phyloP scores from a whole-genome alignment of 64 coral and sea anemone genomes.

The Montipora cactus region DNA sequence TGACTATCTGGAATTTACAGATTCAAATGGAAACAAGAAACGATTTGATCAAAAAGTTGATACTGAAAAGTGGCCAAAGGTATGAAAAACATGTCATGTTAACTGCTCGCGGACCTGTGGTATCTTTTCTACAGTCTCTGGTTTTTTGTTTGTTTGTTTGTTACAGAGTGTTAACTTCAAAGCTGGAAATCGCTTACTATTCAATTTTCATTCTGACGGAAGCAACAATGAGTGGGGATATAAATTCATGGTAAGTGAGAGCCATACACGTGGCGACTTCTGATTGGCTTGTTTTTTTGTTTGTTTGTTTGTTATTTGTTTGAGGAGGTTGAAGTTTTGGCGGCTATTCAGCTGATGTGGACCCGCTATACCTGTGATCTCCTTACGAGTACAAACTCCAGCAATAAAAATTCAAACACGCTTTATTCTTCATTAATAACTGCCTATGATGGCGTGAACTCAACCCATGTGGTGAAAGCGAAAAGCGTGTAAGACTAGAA shows the following conservation, averaged over 20 bases:
- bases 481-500: no score
- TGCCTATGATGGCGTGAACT: no score
- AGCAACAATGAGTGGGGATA: slow-evolving; percentile 99
- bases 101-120: neutral
- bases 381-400: no score
- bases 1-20: slow-evolving; percentile 98
- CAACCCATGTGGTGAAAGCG: no score
- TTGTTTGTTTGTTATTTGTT: no score
- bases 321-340: no score
- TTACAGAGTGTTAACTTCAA: slow-evolving; percentile 81
- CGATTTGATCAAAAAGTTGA: slow-evolving; percentile 99
- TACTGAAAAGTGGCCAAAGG: slow-evolving; percentile 96
- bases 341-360: no score
- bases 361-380: no score
- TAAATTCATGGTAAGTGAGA: slow-evolving; percentile 82
- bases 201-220: slow-evolving; percentile 96
- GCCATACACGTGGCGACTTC: no score
- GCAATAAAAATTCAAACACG: no score
- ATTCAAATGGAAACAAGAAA: slow-evolving; percentile 94
- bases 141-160: neutral
- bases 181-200: slow-evolving; percentile 86
- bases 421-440: no score
- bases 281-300: no score
- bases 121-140: neutral
- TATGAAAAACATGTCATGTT: neutral